A percentile compares a stretch with the other conserved stretches of the same genome.
These are phyloP conservation scores for Tanypteryx hageni DNA, from an alignment of 2,888 invertebrate species.

Conservation along the genomic window DNA sequence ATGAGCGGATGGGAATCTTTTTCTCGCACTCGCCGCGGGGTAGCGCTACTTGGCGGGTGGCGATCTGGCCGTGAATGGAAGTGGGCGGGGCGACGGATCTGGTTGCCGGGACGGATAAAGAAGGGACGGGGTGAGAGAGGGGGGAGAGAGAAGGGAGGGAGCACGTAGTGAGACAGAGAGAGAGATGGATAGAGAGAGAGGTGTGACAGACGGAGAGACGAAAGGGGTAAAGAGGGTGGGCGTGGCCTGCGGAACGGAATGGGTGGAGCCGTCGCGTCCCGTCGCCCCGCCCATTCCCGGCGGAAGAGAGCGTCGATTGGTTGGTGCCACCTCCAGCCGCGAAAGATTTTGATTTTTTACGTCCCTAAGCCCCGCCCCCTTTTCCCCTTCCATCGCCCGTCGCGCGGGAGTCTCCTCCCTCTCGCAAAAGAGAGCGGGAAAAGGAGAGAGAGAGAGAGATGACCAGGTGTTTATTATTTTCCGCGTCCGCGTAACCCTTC, in stretches of 20 bases:
- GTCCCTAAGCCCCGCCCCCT: background rate
- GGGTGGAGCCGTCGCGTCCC: background rate
- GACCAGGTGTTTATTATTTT: conserved; percentile 59
- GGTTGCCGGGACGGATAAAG: background rate
- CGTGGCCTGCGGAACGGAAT: background rate
- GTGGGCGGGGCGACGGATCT: conserved; percentile 9
- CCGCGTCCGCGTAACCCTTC: conserved; percentile 13
- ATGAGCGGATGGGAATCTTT: background rate
- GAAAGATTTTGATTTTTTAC: background rate
- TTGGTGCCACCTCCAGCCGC: background rate
- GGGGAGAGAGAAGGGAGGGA: background rate
- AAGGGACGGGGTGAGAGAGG: background rate
- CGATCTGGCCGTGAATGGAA: conserved; percentile 54
- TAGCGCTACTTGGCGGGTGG: conserved; percentile 59
- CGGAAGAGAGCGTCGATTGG: background rate
- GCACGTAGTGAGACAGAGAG: background rate
- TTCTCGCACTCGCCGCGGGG: conserved; percentile 46
- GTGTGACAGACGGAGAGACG: background rate
- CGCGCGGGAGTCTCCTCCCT: background rate
- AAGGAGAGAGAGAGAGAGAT: background rate
- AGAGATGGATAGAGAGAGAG: background rate
- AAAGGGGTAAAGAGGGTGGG: background rate
- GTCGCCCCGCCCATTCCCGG: conserved; percentile 17
- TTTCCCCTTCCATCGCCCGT: background rate
- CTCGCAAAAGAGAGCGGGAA: conserved; percentile 2